Percentiles rank a stretch among this genome's conserved stretches.
These are phyloP conservation scores for Sphyrna mokarran DNA, from an alignment of 2,113 vertebrate genomes.

Conservation along the genomic window DNA sequence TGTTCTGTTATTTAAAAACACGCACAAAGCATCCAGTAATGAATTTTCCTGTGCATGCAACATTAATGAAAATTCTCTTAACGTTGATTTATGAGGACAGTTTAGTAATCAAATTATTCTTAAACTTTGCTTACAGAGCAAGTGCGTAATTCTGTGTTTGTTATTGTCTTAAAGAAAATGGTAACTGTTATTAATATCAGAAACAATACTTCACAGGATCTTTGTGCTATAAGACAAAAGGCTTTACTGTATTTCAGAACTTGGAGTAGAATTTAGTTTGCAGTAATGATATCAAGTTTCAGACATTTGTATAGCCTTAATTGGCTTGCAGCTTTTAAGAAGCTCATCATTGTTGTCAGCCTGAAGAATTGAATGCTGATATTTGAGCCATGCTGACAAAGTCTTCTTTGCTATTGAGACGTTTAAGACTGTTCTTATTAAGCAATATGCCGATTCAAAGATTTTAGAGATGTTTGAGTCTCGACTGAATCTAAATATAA, in stretches of 20 bases:
- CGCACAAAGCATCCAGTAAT: not conserved
- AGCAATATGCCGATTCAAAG: not conserved
- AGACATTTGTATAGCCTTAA: not conserved
- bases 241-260: constrained; percentile 13
- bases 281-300: not conserved
- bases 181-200: not conserved
- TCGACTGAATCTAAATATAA: not conserved
- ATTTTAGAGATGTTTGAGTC: not conserved
- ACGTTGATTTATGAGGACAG: not conserved
- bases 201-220: not conserved
- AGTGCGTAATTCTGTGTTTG: not conserved
- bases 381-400: not conserved
- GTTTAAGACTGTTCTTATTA: not conserved
- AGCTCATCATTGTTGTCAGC: not conserved
- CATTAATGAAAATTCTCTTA: not conserved
- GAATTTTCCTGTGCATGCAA: not conserved
- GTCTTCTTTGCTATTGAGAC: not conserved
- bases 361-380: constrained; percentile 16
- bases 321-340: constrained; percentile 14
- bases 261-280: constrained; percentile 6
- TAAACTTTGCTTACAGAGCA: not conserved
- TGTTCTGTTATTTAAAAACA: not conserved
- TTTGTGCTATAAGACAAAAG: not conserved
- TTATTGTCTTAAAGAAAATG: constrained; percentile 10
- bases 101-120: not conserved